Base-by-base conservation (phyloP, 2,797 vertebrate species). In the Ctenochaetus hawaiiensis region DNA sequence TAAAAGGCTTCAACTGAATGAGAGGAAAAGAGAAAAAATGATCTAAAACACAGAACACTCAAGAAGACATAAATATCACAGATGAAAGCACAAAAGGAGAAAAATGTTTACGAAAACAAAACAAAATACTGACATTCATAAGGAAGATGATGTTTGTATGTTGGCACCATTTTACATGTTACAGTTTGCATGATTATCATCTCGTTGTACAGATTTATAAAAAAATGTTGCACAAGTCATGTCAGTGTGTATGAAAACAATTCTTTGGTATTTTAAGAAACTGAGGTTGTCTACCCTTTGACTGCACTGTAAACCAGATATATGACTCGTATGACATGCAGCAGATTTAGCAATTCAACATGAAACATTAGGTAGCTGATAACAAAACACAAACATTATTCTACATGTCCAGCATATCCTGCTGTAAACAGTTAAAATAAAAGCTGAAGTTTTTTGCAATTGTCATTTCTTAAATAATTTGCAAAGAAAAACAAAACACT, bases 1-100 rank as follows among this genome's bases (percentile, higher is more conserved):
- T 94, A 95, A 90, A 91, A 93, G 87, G 94, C 95, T 96, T 95
- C 91, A 70, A 94, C 94, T 94, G 94, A 94, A 57, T 59, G 71
- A 85, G 88, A 87, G 63, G 76, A 89, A 47, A 87, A 92, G 80
- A 91, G 79, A 88, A 82, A 34, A 77, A 72, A 88, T 56, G 12
- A 69, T 67, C 89, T 83, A 82, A 83, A 90, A 85, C 62, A 84
- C 73, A 83, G 45, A 54, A 37, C 75, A 87, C 9, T 61, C 9
- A 2, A 41, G 2, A 30, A 75, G 20, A 66, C 74, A 75, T 34
- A 64, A 82, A 83, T 30, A 41, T 78, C 67, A 69, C 41, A 76
- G 22, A 41, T 30, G n/a, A 43, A 57, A 41, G 72, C 72, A 80
- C 17, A 72, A 60, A 80, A 37, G 61, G 70, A 64, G 34, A 83